These are phyloP conservation scores for Leucopsar rothschildi DNA, from an alignment of 2,113 vertebrate species.

Conservation along the genomic window DNA sequence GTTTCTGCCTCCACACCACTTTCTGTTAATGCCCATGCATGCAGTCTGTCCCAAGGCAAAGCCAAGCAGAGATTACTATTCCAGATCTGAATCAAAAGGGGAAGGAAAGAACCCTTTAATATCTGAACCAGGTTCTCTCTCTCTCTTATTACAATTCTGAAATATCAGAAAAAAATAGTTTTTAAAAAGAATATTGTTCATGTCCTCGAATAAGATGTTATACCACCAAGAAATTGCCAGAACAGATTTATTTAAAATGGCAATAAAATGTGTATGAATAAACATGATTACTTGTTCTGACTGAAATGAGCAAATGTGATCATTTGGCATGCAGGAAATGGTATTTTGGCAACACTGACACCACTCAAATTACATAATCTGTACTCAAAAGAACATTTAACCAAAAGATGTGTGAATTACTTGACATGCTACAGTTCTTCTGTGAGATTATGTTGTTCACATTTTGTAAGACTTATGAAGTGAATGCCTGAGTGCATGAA, in stretches of 20 bases:
- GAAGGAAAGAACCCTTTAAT: background rate
- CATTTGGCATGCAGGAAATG: background rate
- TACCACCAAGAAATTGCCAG: background rate
- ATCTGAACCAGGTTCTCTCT: background rate
- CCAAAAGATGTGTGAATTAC: background rate
- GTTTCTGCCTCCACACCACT: background rate
- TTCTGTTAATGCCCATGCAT: background rate
- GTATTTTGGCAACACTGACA: background rate
- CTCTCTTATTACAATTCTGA: background rate
- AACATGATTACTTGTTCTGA: background rate
- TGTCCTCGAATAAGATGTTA: background rate
- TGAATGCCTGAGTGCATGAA: background rate
- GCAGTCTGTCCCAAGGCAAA: background rate
- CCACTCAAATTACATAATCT: background rate
- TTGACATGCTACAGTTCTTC: background rate
- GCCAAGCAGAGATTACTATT: background rate
- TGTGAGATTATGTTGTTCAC: fast-evolving
- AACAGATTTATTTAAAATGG: background rate
- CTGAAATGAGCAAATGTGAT: background rate
- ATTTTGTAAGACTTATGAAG: fast-evolving
- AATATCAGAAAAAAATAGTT: background rate
- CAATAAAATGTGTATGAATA: background rate
- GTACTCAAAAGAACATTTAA: background rate
- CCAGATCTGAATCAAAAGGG: background rate
- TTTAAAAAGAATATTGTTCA: background rate